These are phyloP conservation scores for Bellardia pandia DNA, from an alignment of 2,888 invertebrate species.

Conservation along the genomic window DNA sequence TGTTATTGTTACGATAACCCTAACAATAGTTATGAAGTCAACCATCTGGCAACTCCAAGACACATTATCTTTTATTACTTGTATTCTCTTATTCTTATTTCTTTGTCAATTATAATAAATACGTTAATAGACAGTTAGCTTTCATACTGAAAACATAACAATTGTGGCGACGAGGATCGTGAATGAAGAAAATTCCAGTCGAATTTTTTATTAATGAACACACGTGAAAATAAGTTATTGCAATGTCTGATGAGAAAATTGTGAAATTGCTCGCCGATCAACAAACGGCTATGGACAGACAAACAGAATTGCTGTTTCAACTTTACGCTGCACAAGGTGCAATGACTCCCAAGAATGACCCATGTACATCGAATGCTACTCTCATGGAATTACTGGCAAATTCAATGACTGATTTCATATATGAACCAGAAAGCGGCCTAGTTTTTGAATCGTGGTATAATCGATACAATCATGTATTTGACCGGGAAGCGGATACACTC, in stretches of 20 bases:
- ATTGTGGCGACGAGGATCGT: conserved; percentile 37
- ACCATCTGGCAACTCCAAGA: too few species aligned
- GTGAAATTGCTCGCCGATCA: conserved; percentile 30
- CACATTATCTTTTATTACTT: too few species aligned
- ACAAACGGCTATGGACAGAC: conserved; percentile 2
- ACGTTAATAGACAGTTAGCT: not conserved
- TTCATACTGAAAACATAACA: conserved; percentile 3
- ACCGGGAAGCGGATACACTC: conserved; percentile 17
- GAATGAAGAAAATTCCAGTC: not conserved
- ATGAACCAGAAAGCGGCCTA: conserved; percentile 8
- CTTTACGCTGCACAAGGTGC: not conserved
- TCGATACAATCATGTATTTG: conserved; percentile 20
- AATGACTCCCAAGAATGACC: not conserved
- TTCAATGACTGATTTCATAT: conserved; percentile 22
- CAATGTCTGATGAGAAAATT: conserved; percentile 23
- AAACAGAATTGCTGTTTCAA: conserved; percentile 11
- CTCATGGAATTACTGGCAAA: conserved; percentile 32
- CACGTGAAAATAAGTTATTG: not conserved
- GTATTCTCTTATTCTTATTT: too few species aligned
- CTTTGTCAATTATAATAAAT: not conserved
- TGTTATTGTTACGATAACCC: too few species aligned
- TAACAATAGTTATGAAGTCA: too few species aligned
- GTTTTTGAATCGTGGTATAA: conserved; percentile 29
- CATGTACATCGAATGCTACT: conserved; percentile 3
- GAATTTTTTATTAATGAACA: conserved; percentile 1